A percentile compares a stretch with the other conserved stretches of the same genome.
Evolutionary conservation across 2,113 vertebrate species (phyloP).

Genomic region (Glaucidium brasilianum): DNA sequence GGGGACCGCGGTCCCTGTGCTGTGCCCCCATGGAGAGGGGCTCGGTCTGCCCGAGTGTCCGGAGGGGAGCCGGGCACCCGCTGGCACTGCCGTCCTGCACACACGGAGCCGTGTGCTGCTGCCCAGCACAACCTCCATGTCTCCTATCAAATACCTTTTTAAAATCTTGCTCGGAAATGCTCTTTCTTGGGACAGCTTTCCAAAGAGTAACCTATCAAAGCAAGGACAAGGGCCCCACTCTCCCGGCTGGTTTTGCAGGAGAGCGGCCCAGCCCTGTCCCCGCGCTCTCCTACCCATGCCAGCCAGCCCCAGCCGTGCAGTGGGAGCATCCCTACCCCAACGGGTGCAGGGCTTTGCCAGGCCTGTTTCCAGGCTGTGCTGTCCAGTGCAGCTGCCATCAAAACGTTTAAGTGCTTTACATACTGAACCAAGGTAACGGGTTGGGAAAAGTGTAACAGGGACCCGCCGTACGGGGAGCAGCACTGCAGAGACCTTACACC

Average conservation of each 20-base stretch:
- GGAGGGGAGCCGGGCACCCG: fast-evolving
- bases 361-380: background rate
- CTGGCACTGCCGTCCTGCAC: fast-evolving
- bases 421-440: fast-evolving
- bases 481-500: background rate
- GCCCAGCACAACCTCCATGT: fast-evolving
- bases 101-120: fast-evolving
- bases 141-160: background rate
- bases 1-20: background rate
- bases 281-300: fast-evolving
- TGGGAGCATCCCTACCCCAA: background rate
- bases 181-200: background rate
- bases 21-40: fast-evolving
- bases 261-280: fast-evolving
- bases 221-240: fast-evolving
- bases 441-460: background rate
- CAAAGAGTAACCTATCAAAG: fast-evolving
- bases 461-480: background rate
- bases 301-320: fast-evolving
- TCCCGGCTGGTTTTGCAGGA: background rate
- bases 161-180: background rate
- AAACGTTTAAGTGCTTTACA: background rate
- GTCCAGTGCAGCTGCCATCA: background rate
- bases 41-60: fast-evolving
- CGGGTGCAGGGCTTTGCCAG: fast-evolving